Evolutionary conservation across 1,140 invertebrate genomes (phyloP).

Genomic region (Drosophila mauritiana): DNA sequence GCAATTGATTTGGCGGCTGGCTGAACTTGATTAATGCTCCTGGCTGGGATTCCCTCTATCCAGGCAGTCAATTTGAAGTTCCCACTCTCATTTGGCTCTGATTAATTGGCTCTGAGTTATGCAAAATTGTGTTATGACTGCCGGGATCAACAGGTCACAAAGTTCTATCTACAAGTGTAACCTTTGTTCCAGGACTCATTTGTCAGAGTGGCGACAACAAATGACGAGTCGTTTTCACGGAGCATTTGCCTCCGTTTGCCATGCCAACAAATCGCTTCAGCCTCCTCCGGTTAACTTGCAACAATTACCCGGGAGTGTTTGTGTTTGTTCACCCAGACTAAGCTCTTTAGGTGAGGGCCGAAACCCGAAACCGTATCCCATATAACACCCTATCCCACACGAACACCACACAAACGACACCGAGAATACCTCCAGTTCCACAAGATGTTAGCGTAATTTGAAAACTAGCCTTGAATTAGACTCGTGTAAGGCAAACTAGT

Average conservation of each 20-base stretch:
- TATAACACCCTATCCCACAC: not conserved
- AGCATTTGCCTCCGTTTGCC: constrained; percentile 61
- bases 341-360: constrained; percentile 15
- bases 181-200: constrained; percentile 51
- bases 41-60: not conserved
- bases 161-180: constrained; percentile 20
- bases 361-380: not conserved
- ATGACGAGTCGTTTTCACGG: constrained; percentile 70
- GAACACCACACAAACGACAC: constrained; percentile 24
- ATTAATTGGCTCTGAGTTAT: constrained; percentile 68
- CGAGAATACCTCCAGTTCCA: constrained; percentile 68
- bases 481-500: constrained; percentile 66
- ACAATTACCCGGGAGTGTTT: constrained; percentile 23
- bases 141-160: constrained; percentile 35
- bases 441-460: constrained; percentile 67
- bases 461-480: constrained; percentile 77
- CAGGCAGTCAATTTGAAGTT: constrained; percentile 41
- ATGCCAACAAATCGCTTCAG: constrained; percentile 38
- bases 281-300: constrained; percentile 43
- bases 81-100: constrained; percentile 33
- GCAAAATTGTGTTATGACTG: constrained; percentile 48
- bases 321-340: constrained; percentile 33
- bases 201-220: constrained; percentile 58
- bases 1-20: constrained; percentile 50
- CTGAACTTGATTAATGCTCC: constrained; percentile 69